Evolutionary conservation across 1,140 invertebrate genomes (phyloP).

Genomic region (Microplitis mediator): DNA sequence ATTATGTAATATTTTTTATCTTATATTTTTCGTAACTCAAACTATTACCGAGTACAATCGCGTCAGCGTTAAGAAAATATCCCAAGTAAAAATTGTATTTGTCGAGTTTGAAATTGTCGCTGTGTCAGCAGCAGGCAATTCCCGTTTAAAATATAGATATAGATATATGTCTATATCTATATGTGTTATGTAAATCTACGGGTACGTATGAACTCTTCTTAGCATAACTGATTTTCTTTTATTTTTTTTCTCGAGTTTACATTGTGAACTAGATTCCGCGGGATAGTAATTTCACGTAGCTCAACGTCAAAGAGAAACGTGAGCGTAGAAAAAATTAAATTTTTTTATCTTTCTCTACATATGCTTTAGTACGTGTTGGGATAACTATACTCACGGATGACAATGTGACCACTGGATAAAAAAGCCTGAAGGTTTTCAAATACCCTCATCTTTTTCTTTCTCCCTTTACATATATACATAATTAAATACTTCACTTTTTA

Average conservation of each 20-base stretch:
- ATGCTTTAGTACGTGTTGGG: constrained; percentile 22
- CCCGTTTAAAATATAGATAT: too few relatives aligned
- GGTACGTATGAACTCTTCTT: too few relatives aligned
- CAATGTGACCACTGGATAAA: constrained; percentile 37
- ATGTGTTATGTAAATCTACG: too few relatives aligned
- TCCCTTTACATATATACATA: background rate
- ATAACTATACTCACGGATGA: constrained; percentile 7
- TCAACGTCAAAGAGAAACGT: constrained; percentile 14
- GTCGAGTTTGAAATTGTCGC: too few relatives aligned
- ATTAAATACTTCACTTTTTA: too few relatives aligned
- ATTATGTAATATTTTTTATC: too few relatives aligned
- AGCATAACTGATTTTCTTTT: background rate
- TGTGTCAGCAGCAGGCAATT: too few relatives aligned
- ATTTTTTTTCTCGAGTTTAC: background rate
- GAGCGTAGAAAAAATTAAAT: constrained; percentile 42
- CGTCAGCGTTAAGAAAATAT: too few relatives aligned
- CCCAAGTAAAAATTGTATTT: too few relatives aligned
- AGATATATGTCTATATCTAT: too few relatives aligned
- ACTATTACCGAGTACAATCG: too few relatives aligned
- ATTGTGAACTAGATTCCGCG: background rate
- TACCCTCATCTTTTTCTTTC: background rate
- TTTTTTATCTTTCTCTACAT: constrained; percentile 24
- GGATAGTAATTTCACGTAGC: background rate
- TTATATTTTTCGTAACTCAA: too few relatives aligned
- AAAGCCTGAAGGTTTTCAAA: constrained; percentile 7